Evolutionary conservation across 2,888 invertebrate genomes (phyloP).

Genomic region (Acrobasis suavella): DNA sequence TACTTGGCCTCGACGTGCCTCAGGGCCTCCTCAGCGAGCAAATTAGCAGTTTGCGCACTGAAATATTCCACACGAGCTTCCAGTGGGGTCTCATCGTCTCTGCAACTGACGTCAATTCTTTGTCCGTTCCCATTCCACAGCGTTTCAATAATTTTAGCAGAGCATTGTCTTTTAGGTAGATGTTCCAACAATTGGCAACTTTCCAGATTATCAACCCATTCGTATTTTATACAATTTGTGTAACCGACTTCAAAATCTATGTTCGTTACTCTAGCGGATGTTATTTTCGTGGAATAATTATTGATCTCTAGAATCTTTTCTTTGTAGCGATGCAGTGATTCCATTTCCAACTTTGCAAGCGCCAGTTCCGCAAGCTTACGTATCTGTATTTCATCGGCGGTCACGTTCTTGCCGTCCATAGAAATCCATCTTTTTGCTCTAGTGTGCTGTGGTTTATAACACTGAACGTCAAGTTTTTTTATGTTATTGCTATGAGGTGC

Average conservation of each 20-base stretch:
- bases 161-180: constrained; percentile 64
- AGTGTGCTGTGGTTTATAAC: constrained; percentile 33
- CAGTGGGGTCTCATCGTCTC: constrained; percentile 62
- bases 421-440: constrained; percentile 48
- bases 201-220: constrained; percentile 62
- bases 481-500: constrained; percentile 49
- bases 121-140: constrained; percentile 60
- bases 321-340: constrained; percentile 61
- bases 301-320: constrained; percentile 63
- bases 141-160: constrained; percentile 61
- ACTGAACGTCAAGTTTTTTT: constrained; percentile 42
- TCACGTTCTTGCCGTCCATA: constrained; percentile 40
- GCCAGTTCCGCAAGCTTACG: constrained; percentile 56
- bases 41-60: constrained; percentile 55
- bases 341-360: constrained; percentile 63
- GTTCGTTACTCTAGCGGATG: constrained; percentile 59
- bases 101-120: constrained; percentile 61
- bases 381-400: constrained; percentile 50
- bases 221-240: constrained; percentile 69
- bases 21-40: constrained; percentile 60
- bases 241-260: constrained; percentile 72
- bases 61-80: constrained; percentile 61
- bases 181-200: constrained; percentile 63
- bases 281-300: constrained; percentile 58
- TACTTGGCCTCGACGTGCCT: constrained; percentile 74